Base-by-base conservation (phyloP, 2,888 invertebrate species). In the Galerucella pusilla region DNA sequence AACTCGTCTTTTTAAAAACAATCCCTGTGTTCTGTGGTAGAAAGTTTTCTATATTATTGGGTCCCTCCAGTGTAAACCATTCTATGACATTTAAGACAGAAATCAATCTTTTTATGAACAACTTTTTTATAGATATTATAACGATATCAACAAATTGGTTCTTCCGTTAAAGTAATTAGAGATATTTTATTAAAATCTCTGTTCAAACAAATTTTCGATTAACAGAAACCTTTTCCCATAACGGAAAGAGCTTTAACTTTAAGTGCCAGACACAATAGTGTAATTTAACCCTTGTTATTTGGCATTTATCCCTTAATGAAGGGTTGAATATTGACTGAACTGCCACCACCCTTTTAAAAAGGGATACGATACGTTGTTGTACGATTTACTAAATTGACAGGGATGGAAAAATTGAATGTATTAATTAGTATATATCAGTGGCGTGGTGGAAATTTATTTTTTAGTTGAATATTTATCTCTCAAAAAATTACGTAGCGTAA, bases 251-350 rank as follows among this genome's bases (percentile, higher is more conserved):
- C 76, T 78, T 20, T 71, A 78, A 77, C 76, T 80, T 83, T 81
- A 83, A 83, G 82, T 83, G 82, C 79, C 78, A 78, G 75, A 83
- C 79, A 85, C 83, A 84, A 83, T 83, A 77, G 78, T 80, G 84
- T 85, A 85, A 85, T 85, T 85, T 84, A 85, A 85, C 84, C 85
- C 85, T 83, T 84, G 84, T 85, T 85, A 84, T 83, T 82, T 82
- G 84, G 80, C 81, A 78, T 83, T 84, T 85, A 84, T 82, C 80
- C 78, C 75, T 78, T 83, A 84, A 84, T 83, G 82, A 84, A 84
- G 84, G 85, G 84, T 83, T 83, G 76, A 78, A 63, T 73, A 67
- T 70, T 73, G 66, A 69, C 68, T 49, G 66, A 69, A 59, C 60
- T 10, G 14, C 66, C 73, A 59, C 69, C 75, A 73, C 68, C 67